These are phyloP conservation scores for Poecile atricapillus DNA, from an alignment of 2,113 vertebrate genomes.

Conservation along the genomic window DNA sequence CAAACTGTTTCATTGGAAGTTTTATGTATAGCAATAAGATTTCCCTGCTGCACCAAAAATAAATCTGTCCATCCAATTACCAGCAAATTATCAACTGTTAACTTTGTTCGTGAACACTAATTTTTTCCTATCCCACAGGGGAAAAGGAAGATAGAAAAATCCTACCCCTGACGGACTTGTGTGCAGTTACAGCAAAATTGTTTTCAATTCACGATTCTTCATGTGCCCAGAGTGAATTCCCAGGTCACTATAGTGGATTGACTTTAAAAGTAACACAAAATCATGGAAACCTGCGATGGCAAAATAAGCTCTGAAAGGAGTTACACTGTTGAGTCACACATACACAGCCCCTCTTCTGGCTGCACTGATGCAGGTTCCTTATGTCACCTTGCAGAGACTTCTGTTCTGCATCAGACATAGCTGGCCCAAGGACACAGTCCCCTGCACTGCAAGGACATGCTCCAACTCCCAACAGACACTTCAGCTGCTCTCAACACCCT, in stretches of 20 bases:
- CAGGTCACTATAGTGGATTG: not conserved
- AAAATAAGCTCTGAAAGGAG: not conserved
- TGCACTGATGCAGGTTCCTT: not conserved
- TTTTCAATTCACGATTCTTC: not conserved
- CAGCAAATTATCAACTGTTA: slow-evolving; percentile 44
- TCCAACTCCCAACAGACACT: fast-evolving
- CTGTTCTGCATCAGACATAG: not conserved
- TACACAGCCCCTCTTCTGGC: not conserved
- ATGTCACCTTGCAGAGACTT: not conserved
- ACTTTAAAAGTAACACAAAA: not conserved
- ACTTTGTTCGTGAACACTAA: slow-evolving; percentile 17
- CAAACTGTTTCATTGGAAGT: slow-evolving; percentile 43
- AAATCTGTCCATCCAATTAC: slow-evolving; percentile 60
- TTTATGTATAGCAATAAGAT: slow-evolving; percentile 44
- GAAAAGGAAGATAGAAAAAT: not conserved
- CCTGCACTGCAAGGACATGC: not conserved
- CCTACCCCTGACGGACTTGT: not conserved
- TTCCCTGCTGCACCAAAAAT: slow-evolving; percentile 25
- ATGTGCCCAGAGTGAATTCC: not conserved
- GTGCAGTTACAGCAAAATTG: not conserved
- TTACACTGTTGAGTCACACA: not conserved
- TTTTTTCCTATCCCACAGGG: not conserved
- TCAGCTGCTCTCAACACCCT: not conserved
- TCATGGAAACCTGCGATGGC: fast-evolving
- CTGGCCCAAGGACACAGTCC: not conserved